These are phyloP conservation scores for Pangasianodon hypophthalmus DNA, from an alignment of 2,113 vertebrate genomes.

Conservation along the genomic window DNA sequence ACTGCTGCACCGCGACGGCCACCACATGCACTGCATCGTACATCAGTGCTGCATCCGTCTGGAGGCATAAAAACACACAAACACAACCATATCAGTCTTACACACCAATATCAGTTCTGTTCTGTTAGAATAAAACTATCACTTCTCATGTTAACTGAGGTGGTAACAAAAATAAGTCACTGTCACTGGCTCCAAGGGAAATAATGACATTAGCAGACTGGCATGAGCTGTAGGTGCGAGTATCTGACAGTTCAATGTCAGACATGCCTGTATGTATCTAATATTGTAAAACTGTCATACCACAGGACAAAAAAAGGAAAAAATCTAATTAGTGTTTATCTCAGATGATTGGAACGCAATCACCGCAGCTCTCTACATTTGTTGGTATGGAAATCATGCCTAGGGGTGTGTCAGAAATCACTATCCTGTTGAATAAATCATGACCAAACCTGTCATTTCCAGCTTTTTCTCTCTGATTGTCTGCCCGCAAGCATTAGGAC, in stretches of 20 bases:
- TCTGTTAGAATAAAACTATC: not conserved
- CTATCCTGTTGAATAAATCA: constrained; percentile 62
- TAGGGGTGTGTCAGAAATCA: constrained; percentile 57
- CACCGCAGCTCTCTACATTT: constrained; percentile 68
- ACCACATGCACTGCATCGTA: constrained; percentile 96
- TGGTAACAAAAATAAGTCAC: constrained; percentile 11
- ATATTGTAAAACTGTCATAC: constrained; percentile 62
- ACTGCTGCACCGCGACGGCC: constrained; percentile 96
- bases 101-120: not conserved
- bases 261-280: constrained; percentile 60
- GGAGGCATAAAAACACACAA: constrained; percentile 58
- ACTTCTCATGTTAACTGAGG: constrained; percentile 4
- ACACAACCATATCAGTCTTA: constrained; percentile 20
- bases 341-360: constrained; percentile 80
- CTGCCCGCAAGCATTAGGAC: constrained; percentile 44
- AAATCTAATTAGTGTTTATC: constrained; percentile 75
- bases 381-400: constrained; percentile 66
- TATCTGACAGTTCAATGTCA: constrained; percentile 58
- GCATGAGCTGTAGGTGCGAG: constrained; percentile 34
- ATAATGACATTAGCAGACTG: constrained; percentile 37
- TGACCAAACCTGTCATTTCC: constrained; percentile 59
- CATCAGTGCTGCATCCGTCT: constrained; percentile 97
- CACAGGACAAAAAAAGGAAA: constrained; percentile 53
- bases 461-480: constrained; percentile 59
- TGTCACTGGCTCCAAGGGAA: constrained; percentile 19